Evolutionary conservation across 2,797 vertebrate genomes (phyloP).

Genomic region (Artibeus lituratus): DNA sequence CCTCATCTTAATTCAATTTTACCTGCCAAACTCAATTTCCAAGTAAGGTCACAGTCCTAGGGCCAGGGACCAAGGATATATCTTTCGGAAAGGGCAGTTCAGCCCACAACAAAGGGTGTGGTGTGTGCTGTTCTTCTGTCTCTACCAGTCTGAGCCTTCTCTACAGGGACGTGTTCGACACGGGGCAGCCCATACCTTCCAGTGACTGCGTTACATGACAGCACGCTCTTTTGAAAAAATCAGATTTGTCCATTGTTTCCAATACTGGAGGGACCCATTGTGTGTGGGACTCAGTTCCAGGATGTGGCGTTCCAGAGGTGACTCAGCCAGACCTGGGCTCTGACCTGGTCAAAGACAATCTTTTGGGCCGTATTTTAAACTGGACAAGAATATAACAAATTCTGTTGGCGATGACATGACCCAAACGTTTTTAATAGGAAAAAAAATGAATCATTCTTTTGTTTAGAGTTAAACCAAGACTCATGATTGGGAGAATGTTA

Average conservation of each 20-base stretch:
- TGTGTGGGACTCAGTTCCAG: not conserved
- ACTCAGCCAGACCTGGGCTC: not conserved
- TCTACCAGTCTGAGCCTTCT: not conserved
- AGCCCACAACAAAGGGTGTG: not conserved
- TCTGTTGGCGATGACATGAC: not conserved
- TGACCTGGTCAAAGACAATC: not conserved
- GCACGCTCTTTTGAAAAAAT: not conserved
- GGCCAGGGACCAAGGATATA: no score
- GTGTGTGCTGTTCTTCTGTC: not conserved
- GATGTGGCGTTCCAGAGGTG: not conserved
- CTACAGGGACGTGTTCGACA: not conserved
- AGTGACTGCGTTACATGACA: not conserved
- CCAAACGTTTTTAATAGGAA: not conserved
- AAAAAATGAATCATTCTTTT: not conserved
- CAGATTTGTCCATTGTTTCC: not conserved
- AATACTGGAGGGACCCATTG: not conserved
- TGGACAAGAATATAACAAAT: not conserved
- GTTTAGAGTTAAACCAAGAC: not conserved
- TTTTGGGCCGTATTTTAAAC: not conserved
- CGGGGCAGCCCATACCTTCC: not conserved
- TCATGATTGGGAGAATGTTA: not conserved
- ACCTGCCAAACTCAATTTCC: not conserved
- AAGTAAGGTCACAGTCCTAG: not conserved
- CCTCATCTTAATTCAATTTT: not conserved
- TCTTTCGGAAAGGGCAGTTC: not conserved